Evolutionary conservation across 2,797 vertebrate genomes (phyloP).

Genomic region (Siniperca undulata): DNA sequence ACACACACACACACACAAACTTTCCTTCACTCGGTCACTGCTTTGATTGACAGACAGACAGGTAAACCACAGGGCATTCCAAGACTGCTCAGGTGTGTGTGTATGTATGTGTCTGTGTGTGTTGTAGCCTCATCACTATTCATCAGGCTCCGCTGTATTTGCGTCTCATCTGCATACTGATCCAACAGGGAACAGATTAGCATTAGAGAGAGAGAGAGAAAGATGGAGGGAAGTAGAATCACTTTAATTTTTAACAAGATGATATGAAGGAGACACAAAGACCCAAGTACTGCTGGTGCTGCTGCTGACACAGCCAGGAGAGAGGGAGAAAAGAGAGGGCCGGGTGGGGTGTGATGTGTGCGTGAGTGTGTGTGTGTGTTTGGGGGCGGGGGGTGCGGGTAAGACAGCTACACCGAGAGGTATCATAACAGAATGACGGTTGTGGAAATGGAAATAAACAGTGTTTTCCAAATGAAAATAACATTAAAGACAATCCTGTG

Average conservation of each 20-base stretch:
- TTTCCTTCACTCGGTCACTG: conserved; percentile 52
- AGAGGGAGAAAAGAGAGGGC: conserved; percentile 55
- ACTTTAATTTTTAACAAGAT: conserved; percentile 90
- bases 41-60: conserved; percentile 86
- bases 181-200: conserved; percentile 87
- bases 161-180: conserved; percentile 85
- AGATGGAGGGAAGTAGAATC: conserved; percentile 76
- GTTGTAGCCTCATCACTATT: conserved; percentile 84
- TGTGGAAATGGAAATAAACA: conserved; percentile 71
- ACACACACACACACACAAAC: conserved; percentile 31
- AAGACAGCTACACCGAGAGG: conserved; percentile 39
- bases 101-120: conserved; percentile 45
- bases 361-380: conserved; percentile 60
- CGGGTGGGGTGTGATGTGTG: conserved; percentile 61
- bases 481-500: conserved; percentile 87
- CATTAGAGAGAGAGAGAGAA: conserved; percentile 83
- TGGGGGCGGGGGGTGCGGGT: conserved; percentile 23
- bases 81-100: conserved; percentile 73
- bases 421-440: conserved; percentile 71
- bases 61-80: conserved; percentile 84
- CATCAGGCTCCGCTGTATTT: conserved; percentile 78
- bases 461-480: conserved; percentile 82
- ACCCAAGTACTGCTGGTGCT: conserved; percentile 64
- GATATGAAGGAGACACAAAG: conserved; percentile 85
- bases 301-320: conserved; percentile 79